These are phyloP conservation scores for Zaprionus camerounensis DNA, from an alignment of 1,140 invertebrate genomes.

Conservation along the genomic window DNA sequence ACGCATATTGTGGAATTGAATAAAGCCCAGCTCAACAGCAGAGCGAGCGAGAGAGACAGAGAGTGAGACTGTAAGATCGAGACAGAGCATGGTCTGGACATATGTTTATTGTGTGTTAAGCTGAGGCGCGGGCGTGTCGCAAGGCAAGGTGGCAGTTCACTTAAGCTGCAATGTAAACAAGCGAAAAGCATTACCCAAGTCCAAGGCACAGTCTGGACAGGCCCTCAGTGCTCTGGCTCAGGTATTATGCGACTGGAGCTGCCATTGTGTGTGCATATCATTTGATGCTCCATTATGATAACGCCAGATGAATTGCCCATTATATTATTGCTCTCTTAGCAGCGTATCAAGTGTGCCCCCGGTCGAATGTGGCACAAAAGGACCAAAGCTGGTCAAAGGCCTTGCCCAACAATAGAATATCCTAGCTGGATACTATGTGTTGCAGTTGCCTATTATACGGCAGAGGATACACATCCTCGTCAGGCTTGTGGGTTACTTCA, in stretches of 20 bases:
- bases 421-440: background rate
- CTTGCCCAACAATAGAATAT: conserved; percentile 5
- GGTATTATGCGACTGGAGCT: conserved; percentile 4
- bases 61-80: background rate
- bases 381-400: conserved; percentile 25
- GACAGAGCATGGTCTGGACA: background rate
- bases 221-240: conserved; percentile 38
- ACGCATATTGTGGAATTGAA: conserved; percentile 78
- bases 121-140: background rate
- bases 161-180: conserved; percentile 76
- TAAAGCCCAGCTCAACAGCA: conserved; percentile 49
- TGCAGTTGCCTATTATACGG: background rate
- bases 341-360: conserved; percentile 16
- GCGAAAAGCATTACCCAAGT: conserved; percentile 71
- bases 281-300: conserved; percentile 46
- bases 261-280: conserved; percentile 49
- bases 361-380: background rate
- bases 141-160: conserved; percentile 26
- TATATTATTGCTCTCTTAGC: conserved; percentile 51
- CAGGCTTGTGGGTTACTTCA: background rate
- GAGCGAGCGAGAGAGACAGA: conserved; percentile 1
- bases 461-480: background rate
- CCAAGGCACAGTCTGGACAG: conserved; percentile 39
- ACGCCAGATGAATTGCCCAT: conserved; percentile 39
- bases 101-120: conserved; percentile 25